Conservation (phyloP, 2,888 invertebrate genomes). For the Brassicogethes aeneus region DNA sequence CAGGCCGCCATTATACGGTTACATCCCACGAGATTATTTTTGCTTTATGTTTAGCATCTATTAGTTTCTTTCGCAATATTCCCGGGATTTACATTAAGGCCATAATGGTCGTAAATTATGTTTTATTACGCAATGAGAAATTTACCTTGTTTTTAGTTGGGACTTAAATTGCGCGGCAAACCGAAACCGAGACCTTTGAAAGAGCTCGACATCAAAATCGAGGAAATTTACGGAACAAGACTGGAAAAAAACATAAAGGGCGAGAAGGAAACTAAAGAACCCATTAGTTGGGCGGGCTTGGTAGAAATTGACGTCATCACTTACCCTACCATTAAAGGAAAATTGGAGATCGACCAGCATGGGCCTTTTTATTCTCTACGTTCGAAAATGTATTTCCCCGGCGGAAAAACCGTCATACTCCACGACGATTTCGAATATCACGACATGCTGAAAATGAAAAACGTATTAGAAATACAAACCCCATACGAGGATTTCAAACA, state of each 20-base stretch:
- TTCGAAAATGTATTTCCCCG: conserved; percentile 45
- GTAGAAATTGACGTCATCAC: conserved; percentile 48
- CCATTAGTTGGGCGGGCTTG: conserved; percentile 46
- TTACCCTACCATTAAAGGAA: conserved; percentile 50
- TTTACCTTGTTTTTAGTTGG: conserved; percentile 36
- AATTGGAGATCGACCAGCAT: conserved; percentile 47
- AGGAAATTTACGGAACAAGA: conserved; percentile 29
- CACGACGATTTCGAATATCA: conserved; percentile 34
- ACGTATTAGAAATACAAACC: conserved; percentile 48
- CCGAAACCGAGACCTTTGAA: conserved; percentile 36
- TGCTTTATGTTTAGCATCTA: not conserved
- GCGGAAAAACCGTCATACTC: conserved; percentile 46
- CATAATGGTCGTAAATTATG: not conserved
- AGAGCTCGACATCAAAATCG: conserved; percentile 35
- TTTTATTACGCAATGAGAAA: no score
- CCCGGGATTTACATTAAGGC: not conserved
- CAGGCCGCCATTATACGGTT: not conserved
- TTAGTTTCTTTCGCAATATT: conserved; percentile 1
- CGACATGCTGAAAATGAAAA: conserved; percentile 45
- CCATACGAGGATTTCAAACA: conserved; percentile 45
- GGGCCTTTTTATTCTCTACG: conserved; percentile 48
- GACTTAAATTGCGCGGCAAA: conserved; percentile 35
- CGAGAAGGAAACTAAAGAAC: conserved; percentile 40
- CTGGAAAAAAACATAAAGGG: conserved; percentile 37
- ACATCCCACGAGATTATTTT: conserved; percentile 3